Evolutionary conservation across 2,888 invertebrate species (phyloP).

Genomic region (Axea sp.): DNA sequence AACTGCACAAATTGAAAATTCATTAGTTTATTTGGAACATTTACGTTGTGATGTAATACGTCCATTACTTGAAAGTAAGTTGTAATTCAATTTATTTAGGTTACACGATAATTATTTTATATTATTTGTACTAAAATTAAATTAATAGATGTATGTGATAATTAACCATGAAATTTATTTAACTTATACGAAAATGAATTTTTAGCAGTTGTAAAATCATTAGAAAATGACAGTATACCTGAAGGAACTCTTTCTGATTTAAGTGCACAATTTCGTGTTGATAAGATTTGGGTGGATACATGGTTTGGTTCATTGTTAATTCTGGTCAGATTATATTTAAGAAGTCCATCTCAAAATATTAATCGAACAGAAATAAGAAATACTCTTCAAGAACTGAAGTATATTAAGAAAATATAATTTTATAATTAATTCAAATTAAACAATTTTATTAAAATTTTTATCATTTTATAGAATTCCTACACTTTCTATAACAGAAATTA

Average conservation of each 20-base stretch:
- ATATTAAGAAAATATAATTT: constrained; percentile 22
- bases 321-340: constrained; percentile 80
- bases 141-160: no score
- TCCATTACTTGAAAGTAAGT: no score
- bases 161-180: no score
- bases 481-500: constrained; percentile 80
- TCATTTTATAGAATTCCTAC: not conserved
- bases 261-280: constrained; percentile 72
- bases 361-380: constrained; percentile 80
- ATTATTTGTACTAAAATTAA: no score
- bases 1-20: no score
- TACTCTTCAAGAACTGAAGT: constrained; percentile 80
- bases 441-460: not conserved
- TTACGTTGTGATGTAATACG: no score
- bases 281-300: constrained; percentile 80
- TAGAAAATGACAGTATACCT: constrained; percentile 74
- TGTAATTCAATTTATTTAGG: no score
- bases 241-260: constrained; percentile 75
- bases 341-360: constrained; percentile 78
- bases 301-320: constrained; percentile 80
- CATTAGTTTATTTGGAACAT: no score
- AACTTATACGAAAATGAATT: not conserved
- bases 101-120: no score
- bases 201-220: constrained; percentile 75
- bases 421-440: no score